These are phyloP conservation scores for Melanotaenia boesemani DNA, from an alignment of 2,797 vertebrate species.

Conservation along the genomic window DNA sequence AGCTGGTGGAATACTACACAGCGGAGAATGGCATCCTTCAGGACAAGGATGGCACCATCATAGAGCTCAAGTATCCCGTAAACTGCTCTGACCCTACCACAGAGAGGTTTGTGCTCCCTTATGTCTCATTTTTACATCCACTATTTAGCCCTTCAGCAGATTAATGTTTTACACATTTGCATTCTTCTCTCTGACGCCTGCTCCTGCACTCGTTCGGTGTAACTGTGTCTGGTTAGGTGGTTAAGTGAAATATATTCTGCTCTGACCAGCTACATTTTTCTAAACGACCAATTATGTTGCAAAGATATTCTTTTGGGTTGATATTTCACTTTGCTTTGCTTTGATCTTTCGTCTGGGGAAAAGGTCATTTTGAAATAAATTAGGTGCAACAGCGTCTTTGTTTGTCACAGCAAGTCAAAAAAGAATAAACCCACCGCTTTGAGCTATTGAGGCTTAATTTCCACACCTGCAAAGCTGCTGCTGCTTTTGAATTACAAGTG, in stretches of 20 bases:
- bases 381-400: constrained; percentile 8
- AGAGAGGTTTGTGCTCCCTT: constrained; percentile 85
- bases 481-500: constrained; percentile 10
- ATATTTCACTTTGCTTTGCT: constrained; percentile 15
- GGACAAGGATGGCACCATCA: constrained; percentile 93
- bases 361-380: constrained; percentile 5
- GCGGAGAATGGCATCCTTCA: constrained; percentile 92
- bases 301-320: constrained; percentile 11
- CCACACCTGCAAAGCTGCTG: constrained; percentile 1
- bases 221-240: constrained; percentile 26
- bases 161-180: constrained; percentile 16
- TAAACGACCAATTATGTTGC: not conserved
- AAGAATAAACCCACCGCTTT: constrained; percentile 27
- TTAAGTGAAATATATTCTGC: not conserved
- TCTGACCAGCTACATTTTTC: constrained; percentile 28
- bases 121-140: not conserved
- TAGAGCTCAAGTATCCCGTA: constrained; percentile 92
- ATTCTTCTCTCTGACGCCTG: not conserved
- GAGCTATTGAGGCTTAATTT: constrained; percentile 13
- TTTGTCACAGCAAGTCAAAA: constrained; percentile 30
- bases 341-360: constrained; percentile 28
- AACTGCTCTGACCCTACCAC: constrained; percentile 96
- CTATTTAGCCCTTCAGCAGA: not conserved
- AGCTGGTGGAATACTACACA: constrained; percentile 96
- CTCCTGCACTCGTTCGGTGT: constrained; percentile 5